A percentile compares a stretch with the other conserved stretches of the same genome.
Evolutionary conservation across 1,140 invertebrate species (phyloP).

Genomic region (Meteorus sp.): DNA sequence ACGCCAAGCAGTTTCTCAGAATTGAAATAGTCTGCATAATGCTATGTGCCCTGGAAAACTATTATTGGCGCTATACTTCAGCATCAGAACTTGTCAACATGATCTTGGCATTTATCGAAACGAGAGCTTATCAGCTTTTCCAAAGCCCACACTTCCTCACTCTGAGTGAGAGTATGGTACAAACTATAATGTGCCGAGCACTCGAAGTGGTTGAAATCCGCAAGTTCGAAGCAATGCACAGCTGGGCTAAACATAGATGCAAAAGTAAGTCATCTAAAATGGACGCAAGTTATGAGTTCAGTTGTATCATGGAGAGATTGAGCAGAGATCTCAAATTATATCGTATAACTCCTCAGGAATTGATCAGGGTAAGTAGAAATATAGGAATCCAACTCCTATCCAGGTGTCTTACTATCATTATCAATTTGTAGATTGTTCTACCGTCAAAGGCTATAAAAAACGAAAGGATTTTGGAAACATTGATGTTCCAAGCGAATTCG

Average conservation of each 20-base stretch:
- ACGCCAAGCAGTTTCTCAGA: slow-evolving; percentile 89
- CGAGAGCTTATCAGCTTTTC: slow-evolving; percentile 80
- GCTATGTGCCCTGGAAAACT: slow-evolving; percentile 90
- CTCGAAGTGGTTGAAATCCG: slow-evolving; percentile 85
- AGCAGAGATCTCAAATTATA: slow-evolving; percentile 87
- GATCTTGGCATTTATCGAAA: slow-evolving; percentile 89
- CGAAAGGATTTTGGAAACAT: slow-evolving; percentile 87
- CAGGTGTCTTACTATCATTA: slow-evolving; percentile 8
- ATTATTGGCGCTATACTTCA: slow-evolving; percentile 93
- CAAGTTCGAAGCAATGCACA: slow-evolving; percentile 92
- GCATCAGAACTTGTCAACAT: slow-evolving; percentile 92
- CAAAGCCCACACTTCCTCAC: slow-evolving; percentile 80
- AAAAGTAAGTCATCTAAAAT: slow-evolving; percentile 71
- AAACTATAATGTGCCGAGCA: slow-evolving; percentile 89
- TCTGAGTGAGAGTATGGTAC: slow-evolving; percentile 91
- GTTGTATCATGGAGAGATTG: slow-evolving; percentile 88
- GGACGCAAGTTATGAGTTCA: slow-evolving; percentile 86
- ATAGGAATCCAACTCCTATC: neutral
- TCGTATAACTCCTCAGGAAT: slow-evolving; percentile 88
- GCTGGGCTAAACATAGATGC: slow-evolving; percentile 85
- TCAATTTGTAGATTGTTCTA: slow-evolving; percentile 73
- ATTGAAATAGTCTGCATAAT: slow-evolving; percentile 92
- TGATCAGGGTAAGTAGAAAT: slow-evolving; percentile 73
- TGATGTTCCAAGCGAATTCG: slow-evolving; percentile 91
- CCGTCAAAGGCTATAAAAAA: slow-evolving; percentile 93